Evolutionary conservation across 2,888 invertebrate genomes (phyloP).

Genomic region (Netelia melanura): DNA sequence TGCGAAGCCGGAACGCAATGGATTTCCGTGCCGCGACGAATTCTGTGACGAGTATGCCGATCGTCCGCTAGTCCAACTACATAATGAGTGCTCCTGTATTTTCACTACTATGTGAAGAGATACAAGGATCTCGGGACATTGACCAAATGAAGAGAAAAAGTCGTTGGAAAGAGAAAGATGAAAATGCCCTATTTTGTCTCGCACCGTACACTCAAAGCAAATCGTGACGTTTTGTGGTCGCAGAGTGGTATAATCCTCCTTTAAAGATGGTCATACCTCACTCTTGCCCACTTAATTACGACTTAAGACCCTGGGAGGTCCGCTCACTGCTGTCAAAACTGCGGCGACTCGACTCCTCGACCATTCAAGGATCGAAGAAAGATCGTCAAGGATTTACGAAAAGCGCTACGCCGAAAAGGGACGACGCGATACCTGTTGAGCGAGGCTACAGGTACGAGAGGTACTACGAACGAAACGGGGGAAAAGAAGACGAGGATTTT

Average conservation of each 20-base stretch:
- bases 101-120: conserved; percentile 24
- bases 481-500: conserved; percentile 43
- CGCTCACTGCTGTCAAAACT: conserved; percentile 74
- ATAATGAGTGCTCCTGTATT: conserved; percentile 41
- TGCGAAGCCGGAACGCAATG: conserved; percentile 52
- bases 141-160: conserved; percentile 13
- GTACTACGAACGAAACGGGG: background rate
- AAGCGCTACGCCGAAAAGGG: conserved; percentile 50
- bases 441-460: background rate
- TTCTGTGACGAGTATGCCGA: conserved; percentile 40
- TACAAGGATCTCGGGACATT: background rate
- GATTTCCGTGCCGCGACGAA: conserved; percentile 65
- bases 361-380: conserved; percentile 53
- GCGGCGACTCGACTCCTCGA: conserved; percentile 66
- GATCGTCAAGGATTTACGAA: conserved; percentile 63
- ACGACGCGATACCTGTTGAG: conserved; percentile 65
- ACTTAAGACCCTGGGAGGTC: conserved; percentile 74
- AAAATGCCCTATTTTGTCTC: conserved; percentile 45
- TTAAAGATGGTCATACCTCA: conserved; percentile 32
- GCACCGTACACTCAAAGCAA: conserved; percentile 33
- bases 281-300: conserved; percentile 75
- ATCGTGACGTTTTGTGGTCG: conserved; percentile 16
- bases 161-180: conserved; percentile 3
- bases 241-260: conserved; percentile 68
- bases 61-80: conserved; percentile 30